phyloP scores from a whole-genome alignment of 2,113 vertebrate species.

The Meriones unguiculatus region DNA sequence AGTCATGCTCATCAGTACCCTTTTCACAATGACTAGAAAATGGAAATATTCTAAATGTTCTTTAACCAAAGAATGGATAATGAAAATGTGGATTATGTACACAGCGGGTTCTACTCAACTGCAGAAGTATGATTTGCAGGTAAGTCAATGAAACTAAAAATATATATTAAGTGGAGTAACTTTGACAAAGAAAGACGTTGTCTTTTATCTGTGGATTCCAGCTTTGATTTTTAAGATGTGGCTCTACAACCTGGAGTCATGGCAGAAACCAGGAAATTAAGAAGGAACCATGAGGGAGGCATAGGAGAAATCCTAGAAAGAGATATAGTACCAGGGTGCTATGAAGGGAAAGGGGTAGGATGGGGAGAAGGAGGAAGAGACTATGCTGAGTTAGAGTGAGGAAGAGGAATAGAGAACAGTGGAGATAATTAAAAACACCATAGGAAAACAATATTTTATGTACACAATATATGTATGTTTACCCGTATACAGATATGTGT shows the following conservation, averaged over 20 bases:
- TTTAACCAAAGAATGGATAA: neutral
- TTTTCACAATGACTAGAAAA: neutral
- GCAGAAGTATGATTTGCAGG: neutral
- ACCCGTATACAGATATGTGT: neutral
- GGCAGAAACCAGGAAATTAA: neutral
- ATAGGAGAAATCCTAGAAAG: neutral
- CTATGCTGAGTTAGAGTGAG: neutral
- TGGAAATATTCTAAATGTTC: neutral
- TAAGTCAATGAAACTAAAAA: neutral
- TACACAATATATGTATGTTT: neutral
- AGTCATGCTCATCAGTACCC: neutral
- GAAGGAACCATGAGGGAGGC: rapidly evolving
- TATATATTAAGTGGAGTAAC: neutral
- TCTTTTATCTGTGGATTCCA: neutral
- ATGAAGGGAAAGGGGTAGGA: neutral
- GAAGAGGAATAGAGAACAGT: no score
- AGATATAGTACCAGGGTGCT: neutral
- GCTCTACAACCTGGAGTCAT: neutral
- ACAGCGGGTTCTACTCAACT: neutral
- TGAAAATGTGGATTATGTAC: neutral
- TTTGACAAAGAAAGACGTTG: neutral
- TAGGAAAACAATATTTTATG: neutral
- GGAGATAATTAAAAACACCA: neutral
- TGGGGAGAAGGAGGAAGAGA: neutral
- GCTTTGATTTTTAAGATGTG: neutral